These are phyloP conservation scores for Picathartes gymnocephalus DNA, from an alignment of 2,113 vertebrate species.

Conservation along the genomic window DNA sequence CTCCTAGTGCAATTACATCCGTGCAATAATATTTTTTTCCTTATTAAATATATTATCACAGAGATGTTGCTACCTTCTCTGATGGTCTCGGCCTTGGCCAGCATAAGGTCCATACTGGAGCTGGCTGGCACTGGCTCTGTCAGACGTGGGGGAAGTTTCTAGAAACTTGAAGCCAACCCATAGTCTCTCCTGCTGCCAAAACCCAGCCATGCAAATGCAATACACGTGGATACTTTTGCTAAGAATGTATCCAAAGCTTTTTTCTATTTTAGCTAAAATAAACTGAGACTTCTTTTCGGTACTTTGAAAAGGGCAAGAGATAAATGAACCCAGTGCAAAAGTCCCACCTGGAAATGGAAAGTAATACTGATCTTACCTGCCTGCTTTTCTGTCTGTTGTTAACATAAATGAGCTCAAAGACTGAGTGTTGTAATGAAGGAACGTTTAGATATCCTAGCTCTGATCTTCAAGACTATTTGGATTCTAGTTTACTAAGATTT, in stretches of 20 bases:
- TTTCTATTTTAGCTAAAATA: background rate
- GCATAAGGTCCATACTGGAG: background rate
- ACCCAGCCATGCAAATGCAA: background rate
- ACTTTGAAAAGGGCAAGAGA: background rate
- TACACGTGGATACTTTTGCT: accelerated
- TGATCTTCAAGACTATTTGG: background rate
- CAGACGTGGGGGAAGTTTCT: background rate
- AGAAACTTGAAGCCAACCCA: background rate
- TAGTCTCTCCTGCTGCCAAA: background rate
- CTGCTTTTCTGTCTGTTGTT: background rate
- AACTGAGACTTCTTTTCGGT: background rate
- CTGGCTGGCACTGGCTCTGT: background rate
- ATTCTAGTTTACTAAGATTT: background rate
- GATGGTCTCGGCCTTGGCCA: too few species aligned
- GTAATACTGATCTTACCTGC: background rate
- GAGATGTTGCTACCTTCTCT: background rate
- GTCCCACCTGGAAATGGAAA: background rate
- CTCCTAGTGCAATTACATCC: background rate
- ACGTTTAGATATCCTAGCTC: background rate
- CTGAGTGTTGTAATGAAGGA: background rate
- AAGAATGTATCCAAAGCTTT: background rate
- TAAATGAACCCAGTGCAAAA: background rate
- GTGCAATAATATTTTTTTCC: background rate
- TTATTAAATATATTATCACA: background rate
- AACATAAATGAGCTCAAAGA: background rate